A percentile compares a stretch with the other conserved stretches of the same genome.
These are phyloP conservation scores for Gavialis gangeticus DNA, from an alignment of 2,113 vertebrate species.

Conservation along the genomic window DNA sequence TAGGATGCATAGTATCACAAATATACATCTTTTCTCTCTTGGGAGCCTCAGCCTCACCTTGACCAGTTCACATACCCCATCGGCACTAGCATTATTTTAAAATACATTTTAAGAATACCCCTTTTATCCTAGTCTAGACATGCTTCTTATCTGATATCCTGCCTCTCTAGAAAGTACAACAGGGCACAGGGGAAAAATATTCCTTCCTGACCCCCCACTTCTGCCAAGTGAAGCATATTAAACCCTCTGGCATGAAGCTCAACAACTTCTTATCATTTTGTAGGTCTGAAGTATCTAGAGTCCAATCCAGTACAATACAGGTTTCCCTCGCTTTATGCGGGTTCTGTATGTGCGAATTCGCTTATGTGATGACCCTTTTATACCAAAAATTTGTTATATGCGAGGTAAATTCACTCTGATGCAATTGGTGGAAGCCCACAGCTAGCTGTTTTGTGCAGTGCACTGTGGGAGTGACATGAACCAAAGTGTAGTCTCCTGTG, in stretches of 20 bases:
- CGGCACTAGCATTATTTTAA: neutral
- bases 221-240: neutral
- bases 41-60: fast-evolving
- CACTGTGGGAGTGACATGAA: too few relatives aligned
- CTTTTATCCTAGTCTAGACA: neutral
- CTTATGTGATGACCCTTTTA: too few relatives aligned
- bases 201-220: neutral
- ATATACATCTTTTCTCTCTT: neutral
- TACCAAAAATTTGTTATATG: too few relatives aligned
- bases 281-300: neutral
- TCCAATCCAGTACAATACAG: neutral
- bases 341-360: too few relatives aligned
- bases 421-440: too few relatives aligned
- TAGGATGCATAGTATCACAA: neutral
- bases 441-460: too few relatives aligned
- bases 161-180: neutral
- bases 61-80: neutral
- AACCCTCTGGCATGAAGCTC: neutral
- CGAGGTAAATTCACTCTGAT: too few relatives aligned
- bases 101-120: neutral
- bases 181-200: neutral
- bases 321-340: too few relatives aligned
- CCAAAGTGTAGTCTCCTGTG: too few relatives aligned
- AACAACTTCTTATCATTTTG: neutral
- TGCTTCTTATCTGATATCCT: neutral